Conservation (phyloP, 2,888 invertebrate genomes). For the Spilarctia lutea region DNA sequence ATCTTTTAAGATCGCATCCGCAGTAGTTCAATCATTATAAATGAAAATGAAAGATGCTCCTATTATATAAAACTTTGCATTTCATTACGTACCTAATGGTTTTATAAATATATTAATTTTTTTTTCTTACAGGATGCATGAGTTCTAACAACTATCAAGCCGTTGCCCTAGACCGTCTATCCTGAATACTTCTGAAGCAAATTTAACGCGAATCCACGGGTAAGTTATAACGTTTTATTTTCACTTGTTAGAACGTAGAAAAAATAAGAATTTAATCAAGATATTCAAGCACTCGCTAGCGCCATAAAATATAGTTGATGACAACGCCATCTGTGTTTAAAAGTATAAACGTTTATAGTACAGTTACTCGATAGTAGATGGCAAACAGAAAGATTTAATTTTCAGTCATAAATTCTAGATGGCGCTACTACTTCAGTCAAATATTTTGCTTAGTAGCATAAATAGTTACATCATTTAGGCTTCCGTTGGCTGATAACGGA, state of each 20-base stretch:
- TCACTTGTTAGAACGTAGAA: background rate
- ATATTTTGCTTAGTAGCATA: too few relatives aligned
- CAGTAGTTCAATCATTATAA: too few relatives aligned
- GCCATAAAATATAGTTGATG: background rate
- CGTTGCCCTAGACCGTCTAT: slow-evolving; percentile 10
- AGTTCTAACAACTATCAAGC: background rate
- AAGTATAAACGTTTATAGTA: background rate
- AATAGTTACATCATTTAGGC: too few relatives aligned
- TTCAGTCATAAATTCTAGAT: slow-evolving; percentile 6
- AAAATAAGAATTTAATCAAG: background rate
- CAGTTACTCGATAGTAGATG: slow-evolving; percentile 19
- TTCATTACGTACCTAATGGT: too few relatives aligned
- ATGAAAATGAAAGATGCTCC: too few relatives aligned
- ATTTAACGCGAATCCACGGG: slow-evolving; percentile 9
- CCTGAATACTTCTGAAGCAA: background rate
- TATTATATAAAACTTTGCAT: background rate
- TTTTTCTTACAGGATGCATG: slow-evolving; percentile 15
- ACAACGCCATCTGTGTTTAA: slow-evolving; percentile 17
- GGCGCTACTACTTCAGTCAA: slow-evolving; percentile 2
- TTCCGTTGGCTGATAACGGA: too few relatives aligned
- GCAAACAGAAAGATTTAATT: background rate
- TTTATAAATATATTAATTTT: too few relatives aligned
- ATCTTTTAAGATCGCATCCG: background rate
- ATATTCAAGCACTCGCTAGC: background rate
- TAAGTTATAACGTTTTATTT: background rate